phyloP scores from a whole-genome alignment of 2,888 invertebrate genomes.

The Aphodius granarius region DNA sequence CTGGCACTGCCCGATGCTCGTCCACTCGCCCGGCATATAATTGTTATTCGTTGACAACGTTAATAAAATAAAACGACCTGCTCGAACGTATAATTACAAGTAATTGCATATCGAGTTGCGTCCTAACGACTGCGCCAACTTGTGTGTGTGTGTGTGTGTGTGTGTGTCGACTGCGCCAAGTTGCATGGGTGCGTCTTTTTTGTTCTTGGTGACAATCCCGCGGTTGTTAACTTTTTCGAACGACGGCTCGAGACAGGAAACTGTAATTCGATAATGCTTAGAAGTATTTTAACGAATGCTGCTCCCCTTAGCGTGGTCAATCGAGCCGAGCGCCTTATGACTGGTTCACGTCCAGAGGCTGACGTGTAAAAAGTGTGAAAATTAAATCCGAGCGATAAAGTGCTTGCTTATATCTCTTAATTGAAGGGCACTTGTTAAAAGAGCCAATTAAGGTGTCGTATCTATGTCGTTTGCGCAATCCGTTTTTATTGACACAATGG shows the following conservation, averaged over 20 bases:
- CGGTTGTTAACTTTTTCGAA: neutral
- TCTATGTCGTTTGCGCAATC: neutral
- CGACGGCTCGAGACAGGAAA: neutral
- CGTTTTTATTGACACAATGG: neutral
- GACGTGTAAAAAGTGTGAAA: neutral
- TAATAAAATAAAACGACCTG: slow-evolving; percentile 2
- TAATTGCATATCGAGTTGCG: neutral
- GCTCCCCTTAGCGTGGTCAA: neutral
- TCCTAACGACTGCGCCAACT: neutral
- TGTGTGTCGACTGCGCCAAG: neutral
- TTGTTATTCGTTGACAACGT: slow-evolving; percentile 13
- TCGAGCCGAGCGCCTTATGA: neutral
- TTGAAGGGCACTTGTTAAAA: neutral
- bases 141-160: neutral
- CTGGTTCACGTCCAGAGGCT: neutral
- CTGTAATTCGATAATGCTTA: neutral
- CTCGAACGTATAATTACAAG: slow-evolving; percentile 1
- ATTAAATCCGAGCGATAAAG: neutral
- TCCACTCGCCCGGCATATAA: neutral
- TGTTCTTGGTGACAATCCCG: neutral
- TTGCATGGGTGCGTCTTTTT: neutral
- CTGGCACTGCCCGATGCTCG: neutral
- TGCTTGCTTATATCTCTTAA: neutral
- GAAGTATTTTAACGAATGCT: neutral
- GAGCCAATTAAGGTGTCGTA: neutral